These are phyloP conservation scores for Hepsetus odoe DNA, from an alignment of 2,113 vertebrate genomes.

Conservation along the genomic window DNA sequence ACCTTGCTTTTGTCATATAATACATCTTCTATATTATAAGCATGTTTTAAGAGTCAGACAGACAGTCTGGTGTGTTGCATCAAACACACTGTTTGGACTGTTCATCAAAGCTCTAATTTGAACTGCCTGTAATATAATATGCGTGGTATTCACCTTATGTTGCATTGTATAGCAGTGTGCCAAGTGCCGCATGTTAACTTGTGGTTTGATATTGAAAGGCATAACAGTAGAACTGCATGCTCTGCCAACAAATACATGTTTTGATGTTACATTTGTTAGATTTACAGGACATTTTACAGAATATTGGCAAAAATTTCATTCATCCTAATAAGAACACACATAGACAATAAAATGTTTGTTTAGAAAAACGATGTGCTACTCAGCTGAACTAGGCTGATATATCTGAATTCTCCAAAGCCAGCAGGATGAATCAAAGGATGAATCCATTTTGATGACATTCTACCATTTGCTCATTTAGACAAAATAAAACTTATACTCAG, in stretches of 20 bases:
- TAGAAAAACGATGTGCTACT: too few species aligned
- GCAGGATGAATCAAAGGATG: too few species aligned
- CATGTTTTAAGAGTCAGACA: conserved; percentile 23
- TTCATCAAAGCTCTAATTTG: background rate
- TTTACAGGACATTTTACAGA: background rate
- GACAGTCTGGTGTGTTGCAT: background rate
- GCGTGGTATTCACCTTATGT: background rate
- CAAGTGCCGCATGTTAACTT: background rate
- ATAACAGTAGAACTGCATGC: background rate
- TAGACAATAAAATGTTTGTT: too few species aligned
- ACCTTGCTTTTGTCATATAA: conserved; percentile 10
- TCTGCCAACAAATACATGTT: background rate
- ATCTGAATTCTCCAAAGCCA: too few species aligned
- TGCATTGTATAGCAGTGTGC: background rate
- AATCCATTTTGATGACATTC: too few species aligned
- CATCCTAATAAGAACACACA: background rate
- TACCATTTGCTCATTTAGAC: too few species aligned
- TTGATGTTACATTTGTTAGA: background rate
- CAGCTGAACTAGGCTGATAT: too few species aligned
- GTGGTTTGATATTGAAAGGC: background rate
- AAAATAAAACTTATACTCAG: too few species aligned
- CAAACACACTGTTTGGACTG: background rate
- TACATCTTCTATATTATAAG: conserved; percentile 8
- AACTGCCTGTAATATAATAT: background rate
- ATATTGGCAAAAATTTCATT: background rate